A percentile compares a stretch with the other conserved stretches of the same genome.
phyloP scores from a whole-genome alignment of 2,888 invertebrate genomes.

The Latheticus oryzae region DNA sequence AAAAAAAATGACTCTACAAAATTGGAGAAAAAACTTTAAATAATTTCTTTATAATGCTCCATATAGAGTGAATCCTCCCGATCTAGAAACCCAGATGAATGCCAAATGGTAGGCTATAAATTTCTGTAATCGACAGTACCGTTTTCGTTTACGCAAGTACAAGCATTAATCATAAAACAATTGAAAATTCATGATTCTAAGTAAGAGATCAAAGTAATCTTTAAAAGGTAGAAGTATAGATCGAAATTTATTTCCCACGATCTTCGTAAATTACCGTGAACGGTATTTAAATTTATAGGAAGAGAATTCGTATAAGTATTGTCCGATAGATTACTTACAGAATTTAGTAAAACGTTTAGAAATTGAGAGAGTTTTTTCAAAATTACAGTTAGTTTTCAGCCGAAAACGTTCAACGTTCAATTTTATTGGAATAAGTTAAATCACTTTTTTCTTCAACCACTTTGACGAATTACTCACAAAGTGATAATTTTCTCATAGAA shows the following conservation, averaged over 20 bases:
- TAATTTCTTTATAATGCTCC: too few relatives aligned
- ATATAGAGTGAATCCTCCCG: too few relatives aligned
- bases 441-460: constrained; percentile 14
- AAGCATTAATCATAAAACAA: constrained; percentile 40
- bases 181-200: constrained; percentile 30
- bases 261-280: constrained; percentile 42
- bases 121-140: constrained; percentile 35
- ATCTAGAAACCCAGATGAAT: constrained; percentile 35
- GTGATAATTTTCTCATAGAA: constrained; percentile 5
- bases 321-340: constrained; percentile 36
- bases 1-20: too few relatives aligned
- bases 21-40: too few relatives aligned
- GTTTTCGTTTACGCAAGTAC: constrained; percentile 31
- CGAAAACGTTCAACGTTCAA: constrained; percentile 12
- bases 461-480: constrained; percentile 21
- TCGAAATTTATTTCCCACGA: constrained; percentile 44
- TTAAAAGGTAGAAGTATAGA: constrained; percentile 24
- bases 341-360: constrained; percentile 34
- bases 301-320: constrained; percentile 40
- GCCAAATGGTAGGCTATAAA: constrained; percentile 30
- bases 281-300: constrained; percentile 40
- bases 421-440: constrained; percentile 19
- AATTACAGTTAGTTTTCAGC: constrained; percentile 32
- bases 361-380: constrained; percentile 36
- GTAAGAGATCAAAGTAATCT: constrained; percentile 29